A percentile compares a stretch with the other conserved stretches of the same genome.
phyloP scores from a whole-genome alignment of 2,113 vertebrate genomes.

The Onychorhynchus coronatus region DNA sequence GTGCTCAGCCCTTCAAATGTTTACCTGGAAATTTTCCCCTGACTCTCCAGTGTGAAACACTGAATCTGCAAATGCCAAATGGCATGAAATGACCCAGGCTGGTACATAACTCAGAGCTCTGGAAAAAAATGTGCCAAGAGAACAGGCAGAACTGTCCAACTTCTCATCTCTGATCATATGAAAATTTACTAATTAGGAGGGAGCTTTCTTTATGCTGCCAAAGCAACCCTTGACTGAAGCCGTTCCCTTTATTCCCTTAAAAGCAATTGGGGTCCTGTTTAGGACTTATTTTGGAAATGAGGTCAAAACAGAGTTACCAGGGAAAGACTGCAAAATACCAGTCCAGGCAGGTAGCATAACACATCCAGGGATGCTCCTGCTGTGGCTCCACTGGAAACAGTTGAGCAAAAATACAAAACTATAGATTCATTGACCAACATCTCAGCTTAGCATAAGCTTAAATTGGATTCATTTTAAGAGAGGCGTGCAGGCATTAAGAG shows the following conservation, averaged over 20 bases:
- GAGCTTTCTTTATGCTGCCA: not conserved
- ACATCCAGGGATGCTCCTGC: not conserved
- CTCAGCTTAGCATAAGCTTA: not conserved
- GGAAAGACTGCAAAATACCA: not conserved
- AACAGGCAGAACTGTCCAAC: not conserved
- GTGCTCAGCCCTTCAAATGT: not conserved
- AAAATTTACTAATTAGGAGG: not conserved
- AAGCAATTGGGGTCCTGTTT: not conserved
- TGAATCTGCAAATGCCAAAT: not conserved
- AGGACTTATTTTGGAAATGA: not conserved
- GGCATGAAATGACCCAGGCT: not conserved
- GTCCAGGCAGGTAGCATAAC: not conserved
- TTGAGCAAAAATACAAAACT: not conserved
- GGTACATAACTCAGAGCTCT: not conserved
- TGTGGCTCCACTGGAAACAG: not conserved
- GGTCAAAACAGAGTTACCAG: not conserved
- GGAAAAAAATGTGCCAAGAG: not conserved
- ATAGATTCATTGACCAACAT: accelerated
- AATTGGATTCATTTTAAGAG: not conserved
- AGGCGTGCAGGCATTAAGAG: not conserved
- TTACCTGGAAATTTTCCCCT: not conserved
- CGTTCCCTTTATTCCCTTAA: not conserved
- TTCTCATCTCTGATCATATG: not conserved
- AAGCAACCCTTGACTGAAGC: not conserved
- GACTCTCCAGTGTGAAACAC: not conserved